Evolutionary conservation across 2,888 invertebrate genomes (phyloP), one percentile per base, ranked within the genome.

Genomic region (Limenitis camilla): DNA sequence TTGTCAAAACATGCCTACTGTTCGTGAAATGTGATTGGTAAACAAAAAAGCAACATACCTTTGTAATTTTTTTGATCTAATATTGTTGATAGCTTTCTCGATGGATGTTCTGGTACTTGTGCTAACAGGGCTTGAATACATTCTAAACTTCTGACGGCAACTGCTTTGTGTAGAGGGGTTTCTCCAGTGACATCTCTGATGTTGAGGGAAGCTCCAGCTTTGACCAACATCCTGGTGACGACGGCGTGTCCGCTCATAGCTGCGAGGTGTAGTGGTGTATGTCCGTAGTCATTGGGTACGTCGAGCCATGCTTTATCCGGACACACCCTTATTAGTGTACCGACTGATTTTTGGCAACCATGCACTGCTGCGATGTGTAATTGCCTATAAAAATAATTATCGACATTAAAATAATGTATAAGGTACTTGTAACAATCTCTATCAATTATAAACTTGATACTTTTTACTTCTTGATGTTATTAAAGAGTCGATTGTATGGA

Each of bases 211-310:
- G 96, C 96, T 11, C 97, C 97, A 1, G 94, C 94, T 30, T 92
- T 88, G 30, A 97, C 89, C 53, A 97, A 86, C 83, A 93, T 91
- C 58, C 96, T 89, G 2, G 92, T 91, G 42, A 97, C 90, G 40
- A 90, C 88, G 35, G 92, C 89, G 73, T 96, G 94, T 7, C 91
- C 89, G 36, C 93, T 94, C 61, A 94, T 84, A 1, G 95, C 94
- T 0, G 97, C 95, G 57, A 97, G 82, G 81, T 97, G 97, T n/a
- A 97, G 81, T 0, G 96, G 92, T 1, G 96, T 93, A 67, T 94
- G 92, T 5, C 92, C 91, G 51, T 91, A 89, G 79, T 95, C 93
- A 79, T 97, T 97, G 47, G 91, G 89, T 35, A 95, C 91, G 75
- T 96, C 93, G 40, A 97, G 83, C 55, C 93, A 89, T 43, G 91